phyloP scores from a whole-genome alignment of 1,140 invertebrate species.

The Paralvinella palmiformis region DNA sequence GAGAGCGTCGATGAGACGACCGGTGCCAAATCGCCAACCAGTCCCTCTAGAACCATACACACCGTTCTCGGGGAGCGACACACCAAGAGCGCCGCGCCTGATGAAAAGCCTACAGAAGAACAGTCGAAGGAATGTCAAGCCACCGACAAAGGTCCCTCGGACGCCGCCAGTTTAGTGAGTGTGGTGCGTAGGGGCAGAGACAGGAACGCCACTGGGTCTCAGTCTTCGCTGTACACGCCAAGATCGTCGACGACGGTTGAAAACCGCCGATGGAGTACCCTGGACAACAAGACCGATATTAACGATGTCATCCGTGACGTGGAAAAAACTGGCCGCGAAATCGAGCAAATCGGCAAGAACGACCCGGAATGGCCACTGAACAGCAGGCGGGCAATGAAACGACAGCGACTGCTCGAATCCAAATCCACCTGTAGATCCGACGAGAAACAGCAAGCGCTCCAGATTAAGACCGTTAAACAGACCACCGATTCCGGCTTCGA shows the following conservation, averaged over 20 bases:
- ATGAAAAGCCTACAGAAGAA: no score
- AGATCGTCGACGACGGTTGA: no score
- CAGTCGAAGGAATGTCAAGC: no score
- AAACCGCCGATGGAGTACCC: background rate
- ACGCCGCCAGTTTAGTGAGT: no score
- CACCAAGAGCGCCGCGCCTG: no score
- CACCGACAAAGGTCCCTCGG: no score
- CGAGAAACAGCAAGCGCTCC: background rate
- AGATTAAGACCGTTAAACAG: background rate
- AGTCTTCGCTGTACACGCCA: no score
- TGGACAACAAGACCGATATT: background rate
- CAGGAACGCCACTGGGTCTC: no score
- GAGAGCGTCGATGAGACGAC: background rate
- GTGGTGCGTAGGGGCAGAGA: no score
- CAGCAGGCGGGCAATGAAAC: background rate
- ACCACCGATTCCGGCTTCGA: background rate
- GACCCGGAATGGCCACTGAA: background rate
- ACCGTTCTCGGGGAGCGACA: no score
- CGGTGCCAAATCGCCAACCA: no score
- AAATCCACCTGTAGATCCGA: background rate
- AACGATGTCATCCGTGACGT: conserved; percentile 10
- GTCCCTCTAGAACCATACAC: no score
- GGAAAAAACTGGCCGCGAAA: conserved; percentile 12
- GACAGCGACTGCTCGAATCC: background rate
- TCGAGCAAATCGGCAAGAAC: conserved; percentile 1